A percentile compares a stretch with the other conserved stretches of the same genome.
Evolutionary conservation across 1,140 invertebrate genomes (phyloP).

Genomic region (Hycleus cichorii): DNA sequence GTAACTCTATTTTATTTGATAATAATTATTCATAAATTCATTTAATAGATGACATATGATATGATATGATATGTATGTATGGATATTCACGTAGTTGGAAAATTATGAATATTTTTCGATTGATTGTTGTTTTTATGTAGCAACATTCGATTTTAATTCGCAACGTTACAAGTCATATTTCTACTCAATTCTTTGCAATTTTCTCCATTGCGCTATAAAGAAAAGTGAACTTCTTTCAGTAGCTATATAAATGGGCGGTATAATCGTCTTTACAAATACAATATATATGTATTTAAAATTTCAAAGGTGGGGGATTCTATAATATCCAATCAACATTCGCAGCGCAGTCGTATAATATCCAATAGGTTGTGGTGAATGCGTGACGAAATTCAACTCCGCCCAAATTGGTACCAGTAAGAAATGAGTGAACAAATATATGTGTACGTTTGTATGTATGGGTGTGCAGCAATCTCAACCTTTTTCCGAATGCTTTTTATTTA

Average conservation of each 20-base stretch:
- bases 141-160: too few relatives aligned
- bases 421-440: neutral
- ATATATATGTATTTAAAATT: slow-evolving; percentile 3
- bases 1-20: too few relatives aligned
- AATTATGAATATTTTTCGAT: too few relatives aligned
- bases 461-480: slow-evolving; percentile 35
- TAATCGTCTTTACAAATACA: slow-evolving; percentile 1
- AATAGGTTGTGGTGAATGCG: slow-evolving; percentile 23
- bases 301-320: slow-evolving; percentile 33
- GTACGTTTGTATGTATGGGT: neutral
- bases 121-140: too few relatives aligned
- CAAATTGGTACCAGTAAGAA: neutral
- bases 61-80: too few relatives aligned
- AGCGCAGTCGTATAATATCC: slow-evolving; percentile 37
- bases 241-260: neutral
- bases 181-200: too few relatives aligned
- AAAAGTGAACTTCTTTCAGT: neutral
- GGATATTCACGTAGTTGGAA: too few relatives aligned
- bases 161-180: too few relatives aligned
- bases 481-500: slow-evolving; percentile 58
- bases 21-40: too few relatives aligned
- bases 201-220: too few relatives aligned
- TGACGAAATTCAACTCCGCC: slow-evolving; percentile 10
- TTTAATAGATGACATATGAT: too few relatives aligned
- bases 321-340: slow-evolving; percentile 22